Percentiles rank a stretch among this genome's conserved stretches.
These are phyloP conservation scores for Mesocricetus auratus DNA, from an alignment of 2,113 vertebrate species.

Conservation along the genomic window DNA sequence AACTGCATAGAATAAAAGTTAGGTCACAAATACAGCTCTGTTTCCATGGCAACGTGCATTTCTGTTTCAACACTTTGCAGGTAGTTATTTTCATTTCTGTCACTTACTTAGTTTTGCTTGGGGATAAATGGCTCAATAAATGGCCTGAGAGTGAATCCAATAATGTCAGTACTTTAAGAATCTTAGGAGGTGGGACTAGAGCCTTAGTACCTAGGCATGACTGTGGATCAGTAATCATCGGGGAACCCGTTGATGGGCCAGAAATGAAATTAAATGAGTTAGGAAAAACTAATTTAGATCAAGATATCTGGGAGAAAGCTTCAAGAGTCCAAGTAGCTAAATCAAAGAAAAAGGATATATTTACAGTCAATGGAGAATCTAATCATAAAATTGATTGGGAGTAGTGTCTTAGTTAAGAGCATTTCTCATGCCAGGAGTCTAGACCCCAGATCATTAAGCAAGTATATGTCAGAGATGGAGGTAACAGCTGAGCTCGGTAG, in stretches of 20 bases:
- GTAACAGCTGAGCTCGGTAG: too few relatives aligned
- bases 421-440: not conserved
- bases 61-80: constrained; percentile 66
- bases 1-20: constrained; percentile 58
- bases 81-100: constrained; percentile 67
- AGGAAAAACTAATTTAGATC: constrained; percentile 44
- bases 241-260: not conserved
- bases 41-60: constrained; percentile 75
- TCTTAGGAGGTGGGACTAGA: not conserved
- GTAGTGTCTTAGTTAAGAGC: not conserved
- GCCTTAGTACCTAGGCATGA: not conserved
- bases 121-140: not conserved
- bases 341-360: not conserved
- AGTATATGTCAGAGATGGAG: not conserved
- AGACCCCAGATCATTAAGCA: not conserved
- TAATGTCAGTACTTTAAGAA: not conserved
- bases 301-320: not conserved
- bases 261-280: constrained; percentile 39
- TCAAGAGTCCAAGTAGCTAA: constrained; percentile 12
- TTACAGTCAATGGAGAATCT: not conserved
- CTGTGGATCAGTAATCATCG: not conserved
- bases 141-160: constrained; percentile 30
- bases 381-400: not conserved
- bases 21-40: constrained; percentile 69
- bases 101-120: constrained; percentile 28